Evolutionary conservation across 2,113 vertebrate genomes (phyloP).

Genomic region (Micronisus gabar): DNA sequence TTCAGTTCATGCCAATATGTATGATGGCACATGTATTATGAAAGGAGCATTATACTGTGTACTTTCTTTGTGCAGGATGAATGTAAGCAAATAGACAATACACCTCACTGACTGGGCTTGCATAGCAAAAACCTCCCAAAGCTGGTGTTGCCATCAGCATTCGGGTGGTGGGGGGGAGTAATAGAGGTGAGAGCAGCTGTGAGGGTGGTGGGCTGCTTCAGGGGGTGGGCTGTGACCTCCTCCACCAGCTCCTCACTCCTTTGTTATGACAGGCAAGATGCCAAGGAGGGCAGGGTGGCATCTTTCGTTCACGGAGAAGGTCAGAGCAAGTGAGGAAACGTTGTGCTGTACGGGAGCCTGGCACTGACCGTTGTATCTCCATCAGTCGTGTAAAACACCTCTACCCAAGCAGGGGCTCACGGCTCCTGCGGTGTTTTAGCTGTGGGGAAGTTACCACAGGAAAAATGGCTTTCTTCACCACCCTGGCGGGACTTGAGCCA

Average conservation of each 20-base stretch:
- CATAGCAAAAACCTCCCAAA: neutral
- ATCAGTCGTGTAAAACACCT: neutral
- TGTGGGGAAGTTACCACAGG: neutral
- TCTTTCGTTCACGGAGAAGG: neutral
- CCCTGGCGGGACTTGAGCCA: neutral
- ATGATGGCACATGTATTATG: neutral
- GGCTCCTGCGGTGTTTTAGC: neutral
- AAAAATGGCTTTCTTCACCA: neutral
- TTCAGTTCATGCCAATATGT: neutral
- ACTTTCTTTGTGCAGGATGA: neutral
- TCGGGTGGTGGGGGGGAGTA: neutral
- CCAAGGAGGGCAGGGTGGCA: neutral
- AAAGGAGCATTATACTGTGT: neutral
- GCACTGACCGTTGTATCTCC: accelerated
- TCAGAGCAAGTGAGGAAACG: neutral
- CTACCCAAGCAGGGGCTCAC: neutral
- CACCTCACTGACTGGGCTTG: neutral
- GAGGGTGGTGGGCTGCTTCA: neutral
- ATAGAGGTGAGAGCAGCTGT: neutral
- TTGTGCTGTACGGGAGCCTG: neutral
- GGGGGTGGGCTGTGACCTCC: neutral
- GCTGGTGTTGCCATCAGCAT: neutral
- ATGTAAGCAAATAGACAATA: neutral
- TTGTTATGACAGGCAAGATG: neutral
- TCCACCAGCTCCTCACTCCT: neutral